phyloP scores from a whole-genome alignment of 2,888 invertebrate species.

The Holacanthella duospinosa region DNA sequence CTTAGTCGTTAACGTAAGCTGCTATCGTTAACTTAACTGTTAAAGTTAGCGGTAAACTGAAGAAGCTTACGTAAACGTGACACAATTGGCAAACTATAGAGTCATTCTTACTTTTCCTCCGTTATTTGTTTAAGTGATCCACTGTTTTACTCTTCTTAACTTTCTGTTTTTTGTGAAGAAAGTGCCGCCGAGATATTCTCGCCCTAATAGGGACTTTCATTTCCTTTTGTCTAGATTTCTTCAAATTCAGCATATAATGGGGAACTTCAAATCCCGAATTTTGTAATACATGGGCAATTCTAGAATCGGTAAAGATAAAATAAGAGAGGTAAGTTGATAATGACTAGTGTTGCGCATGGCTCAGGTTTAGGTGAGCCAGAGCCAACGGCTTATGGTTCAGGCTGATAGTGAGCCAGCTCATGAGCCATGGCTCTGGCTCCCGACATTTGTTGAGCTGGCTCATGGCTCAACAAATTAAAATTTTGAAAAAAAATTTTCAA shows the following conservation, averaged over 20 bases:
- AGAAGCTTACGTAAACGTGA: not conserved
- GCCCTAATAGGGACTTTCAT: conserved; percentile 49
- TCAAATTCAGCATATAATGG: conserved; percentile 72
- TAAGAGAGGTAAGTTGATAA: too few species aligned
- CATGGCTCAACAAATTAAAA: too few species aligned
- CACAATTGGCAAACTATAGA: not conserved
- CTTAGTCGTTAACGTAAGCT: not conserved
- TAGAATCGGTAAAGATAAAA: conserved; percentile 40
- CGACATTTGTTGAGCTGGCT: too few species aligned
- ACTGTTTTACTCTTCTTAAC: not conserved
- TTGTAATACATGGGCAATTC: conserved; percentile 80
- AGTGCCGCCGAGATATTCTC: not conserved
- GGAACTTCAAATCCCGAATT: conserved; percentile 88
- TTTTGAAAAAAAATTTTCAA: too few species aligned
- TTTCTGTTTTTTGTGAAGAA: not conserved
- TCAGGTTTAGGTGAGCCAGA: too few species aligned
- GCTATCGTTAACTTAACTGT: not conserved
- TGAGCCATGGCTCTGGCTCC: too few species aligned
- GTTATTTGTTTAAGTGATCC: not conserved
- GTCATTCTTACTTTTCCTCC: not conserved
- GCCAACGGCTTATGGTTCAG: too few species aligned
- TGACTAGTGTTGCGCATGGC: too few species aligned
- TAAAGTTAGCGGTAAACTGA: not conserved
- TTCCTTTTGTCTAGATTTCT: conserved; percentile 51
- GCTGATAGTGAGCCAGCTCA: too few species aligned